Evolutionary conservation across 92 coral and sea anemone species (phyloP), one percentile per base, ranked within the genome.

Genomic region (Heliopora coerulea): DNA sequence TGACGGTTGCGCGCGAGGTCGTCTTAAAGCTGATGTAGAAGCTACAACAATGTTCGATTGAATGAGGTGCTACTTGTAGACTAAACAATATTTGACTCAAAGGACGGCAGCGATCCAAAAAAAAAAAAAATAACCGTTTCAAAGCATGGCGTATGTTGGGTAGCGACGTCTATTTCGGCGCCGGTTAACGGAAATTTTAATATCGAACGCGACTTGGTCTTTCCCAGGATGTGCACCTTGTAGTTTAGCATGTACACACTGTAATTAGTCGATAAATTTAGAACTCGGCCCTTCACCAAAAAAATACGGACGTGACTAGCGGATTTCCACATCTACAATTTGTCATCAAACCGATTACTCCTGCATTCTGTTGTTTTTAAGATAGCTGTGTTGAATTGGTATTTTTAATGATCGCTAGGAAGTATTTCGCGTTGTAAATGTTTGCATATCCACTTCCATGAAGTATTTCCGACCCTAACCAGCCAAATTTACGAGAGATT

Each of bases 181-280:
- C 6, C 42, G 42, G 5, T 5, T 37, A 35, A n/a, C 18, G 37
- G 13, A 32, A 23, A 12, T 18, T 18, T 15, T n/a, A 6, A 19
- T 20, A 18, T 26, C 3, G 23, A 19, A 35, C 54, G 52, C 46
- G 72, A 40, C 52, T 65, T 8, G 24, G 3, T 24, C 12, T 12
- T 42, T 23, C 14, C 31, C 17, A 35, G 27, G 37, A 20, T 54
- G 54, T 65, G 72, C 21, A 7, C 3, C 54, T 65, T 42, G 19
- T 18, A 19, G 26, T 12, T 19, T 54, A 15, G 14, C 41, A 14
- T 32, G 21, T 8, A 21, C 20, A 14, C 25, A 12, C 35, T 18
- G 19, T 9, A 35, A 65, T 65, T 65, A 65, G 54, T 65, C 41
- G 44, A 61, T 61, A 61, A 34, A 31, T 42, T n/a, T n/a, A n/a